These are phyloP conservation scores for Ochotona princeps DNA, from an alignment of 2,113 vertebrate genomes.

Conservation along the genomic window DNA sequence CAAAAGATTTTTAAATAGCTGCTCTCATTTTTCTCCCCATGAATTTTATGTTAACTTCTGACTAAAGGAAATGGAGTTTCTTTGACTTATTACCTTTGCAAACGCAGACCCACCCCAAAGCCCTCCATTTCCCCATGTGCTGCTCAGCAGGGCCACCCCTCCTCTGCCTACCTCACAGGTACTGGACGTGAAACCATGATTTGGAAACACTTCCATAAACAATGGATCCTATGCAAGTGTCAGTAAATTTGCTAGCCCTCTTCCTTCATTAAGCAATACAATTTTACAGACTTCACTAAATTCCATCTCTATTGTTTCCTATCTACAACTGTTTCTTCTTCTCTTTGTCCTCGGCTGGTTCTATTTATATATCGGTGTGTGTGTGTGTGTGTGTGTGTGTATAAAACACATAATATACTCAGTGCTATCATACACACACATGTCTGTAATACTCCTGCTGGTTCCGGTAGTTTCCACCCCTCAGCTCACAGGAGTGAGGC, in stretches of 20 bases:
- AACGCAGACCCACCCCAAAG: background rate
- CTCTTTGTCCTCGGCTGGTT: background rate
- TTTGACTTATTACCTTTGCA: background rate
- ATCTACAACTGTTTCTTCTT: background rate
- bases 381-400: background rate
- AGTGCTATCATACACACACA: background rate
- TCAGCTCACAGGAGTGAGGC: background rate
- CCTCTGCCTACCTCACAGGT: background rate
- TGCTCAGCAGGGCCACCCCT: background rate
- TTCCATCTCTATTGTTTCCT: background rate
- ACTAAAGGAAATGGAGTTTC: background rate
- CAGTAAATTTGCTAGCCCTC: background rate
- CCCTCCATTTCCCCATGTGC: background rate
- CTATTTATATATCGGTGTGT: background rate
- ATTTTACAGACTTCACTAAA: conserved; percentile 26
- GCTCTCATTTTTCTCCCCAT: background rate
- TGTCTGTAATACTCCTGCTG: background rate
- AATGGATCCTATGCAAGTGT: background rate
- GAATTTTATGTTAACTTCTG: conserved; percentile 17
- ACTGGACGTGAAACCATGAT: background rate
- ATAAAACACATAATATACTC: background rate
- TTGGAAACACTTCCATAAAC: conserved; percentile 57
- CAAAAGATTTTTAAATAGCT: background rate
- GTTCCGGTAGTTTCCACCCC: background rate
- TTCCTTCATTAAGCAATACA: conserved; percentile 1